These are phyloP conservation scores for Chloroclystis v-ata DNA, from an alignment of 2,888 invertebrate species.

Conservation along the genomic window DNA sequence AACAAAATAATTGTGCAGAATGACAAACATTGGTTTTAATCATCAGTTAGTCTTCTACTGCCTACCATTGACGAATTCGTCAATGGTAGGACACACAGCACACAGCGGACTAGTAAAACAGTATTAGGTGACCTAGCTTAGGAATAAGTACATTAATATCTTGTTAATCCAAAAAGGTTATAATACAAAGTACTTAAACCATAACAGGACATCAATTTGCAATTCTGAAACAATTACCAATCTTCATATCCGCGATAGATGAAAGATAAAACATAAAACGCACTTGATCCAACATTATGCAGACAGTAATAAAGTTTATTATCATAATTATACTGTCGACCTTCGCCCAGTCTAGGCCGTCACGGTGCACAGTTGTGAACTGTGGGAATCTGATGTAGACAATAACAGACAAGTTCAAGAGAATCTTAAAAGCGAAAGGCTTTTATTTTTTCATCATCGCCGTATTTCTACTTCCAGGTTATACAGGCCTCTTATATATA, in stretches of 20 bases:
- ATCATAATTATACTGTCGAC: constrained; percentile 30
- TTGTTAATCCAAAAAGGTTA: no score
- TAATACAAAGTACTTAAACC: no score
- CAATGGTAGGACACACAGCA: no score
- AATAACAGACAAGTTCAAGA: constrained; percentile 4
- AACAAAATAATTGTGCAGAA: not conserved
- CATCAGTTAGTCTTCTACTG: not conserved
- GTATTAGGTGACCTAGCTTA: no score
- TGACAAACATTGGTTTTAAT: not conserved
- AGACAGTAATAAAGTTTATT: constrained; percentile 23
- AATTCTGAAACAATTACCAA: no score
- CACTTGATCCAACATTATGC: constrained; percentile 8
- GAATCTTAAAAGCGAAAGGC: not conserved
- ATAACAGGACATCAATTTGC: no score
- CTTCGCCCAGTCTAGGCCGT: constrained; percentile 40
- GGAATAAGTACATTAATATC: no score
- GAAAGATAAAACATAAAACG: constrained; percentile 8
- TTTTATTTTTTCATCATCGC: no score
- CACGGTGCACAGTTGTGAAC: constrained; percentile 20
- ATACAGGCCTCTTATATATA: no score
- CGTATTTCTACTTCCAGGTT: no score
- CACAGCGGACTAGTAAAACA: no score
- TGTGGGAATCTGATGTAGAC: constrained; percentile 16
- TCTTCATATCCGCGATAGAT: not conserved
- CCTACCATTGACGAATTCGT: no score